Base-by-base conservation (phyloP, 2,888 invertebrate species). In the Netelia melanura region DNA sequence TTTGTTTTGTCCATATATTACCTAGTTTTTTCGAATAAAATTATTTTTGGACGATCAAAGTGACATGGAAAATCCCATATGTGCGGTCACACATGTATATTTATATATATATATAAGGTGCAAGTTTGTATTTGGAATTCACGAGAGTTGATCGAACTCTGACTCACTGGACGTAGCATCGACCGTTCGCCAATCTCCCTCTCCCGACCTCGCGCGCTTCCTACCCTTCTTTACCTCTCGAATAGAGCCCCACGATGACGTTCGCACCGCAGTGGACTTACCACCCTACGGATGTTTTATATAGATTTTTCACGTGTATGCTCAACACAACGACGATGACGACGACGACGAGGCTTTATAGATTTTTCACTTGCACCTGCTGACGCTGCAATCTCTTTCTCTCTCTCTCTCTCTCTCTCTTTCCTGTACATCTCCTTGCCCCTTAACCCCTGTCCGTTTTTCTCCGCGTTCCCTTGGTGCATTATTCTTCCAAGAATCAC, bases 141-240 rank as follows among this genome's bases (percentile, higher is more conserved):
- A 52, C 44, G 52, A 25, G 85, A 82, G 85, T 85, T 85, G 78
- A 85, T 82, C 85, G 85, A 85, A 85, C 85, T 82, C 82, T 82
- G 85, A 85, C 76, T 85, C 85, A 82, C 79, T 76, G 65, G 67
- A 76, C 61, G 82, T 80, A 65, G 70, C 79, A 82, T 64, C 82
- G 56, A 79, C 71, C 75, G 82, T 74, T 79, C 58, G 82, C 79
- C 71, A 67, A 70, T 79, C 81, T 77, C 81, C 64, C 78, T 76
- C 80, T 21, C 44, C 61, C 70, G 56, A 74, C 74, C 81, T 70
- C 65, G 54, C 64, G 25, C 62, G 25, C 56, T 72, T 82, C 67
- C 67, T 76, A 79, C 61, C 78, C 65, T 52, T 75, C 75, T 43
- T 75, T 54, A 70, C 56, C 65, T 81, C 68, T 76, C 56, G 64